Evolutionary conservation across 53 echinoderm and acorn worm genomes (phyloP).

Genomic region (Echinometra lucunter): DNA sequence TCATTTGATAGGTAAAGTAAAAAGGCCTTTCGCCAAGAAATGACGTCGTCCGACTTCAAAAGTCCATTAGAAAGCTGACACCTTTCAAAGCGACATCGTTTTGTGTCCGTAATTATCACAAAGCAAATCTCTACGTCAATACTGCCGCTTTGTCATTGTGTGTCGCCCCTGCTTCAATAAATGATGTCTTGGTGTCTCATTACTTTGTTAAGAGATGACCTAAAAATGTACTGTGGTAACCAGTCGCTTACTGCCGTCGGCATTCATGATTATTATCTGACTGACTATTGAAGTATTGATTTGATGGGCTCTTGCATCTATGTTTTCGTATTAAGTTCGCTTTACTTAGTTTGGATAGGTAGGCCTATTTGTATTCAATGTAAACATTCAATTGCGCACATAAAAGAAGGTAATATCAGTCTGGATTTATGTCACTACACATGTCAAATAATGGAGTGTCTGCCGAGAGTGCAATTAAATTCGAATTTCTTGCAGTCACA

Average conservation of each 20-base stretch:
- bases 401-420: not conserved
- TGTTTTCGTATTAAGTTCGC: not conserved
- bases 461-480: not conserved
- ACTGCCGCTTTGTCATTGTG: not conserved
- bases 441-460: not conserved
- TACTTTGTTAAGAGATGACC: not conserved
- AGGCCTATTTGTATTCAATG: not conserved
- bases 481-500: not conserved
- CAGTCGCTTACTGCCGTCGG: not conserved
- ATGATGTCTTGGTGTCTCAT: not conserved
- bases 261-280: not conserved
- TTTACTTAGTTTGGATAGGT: not conserved
- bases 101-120: not conserved
- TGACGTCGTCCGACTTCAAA: not conserved
- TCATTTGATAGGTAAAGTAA: conserved; percentile 27
- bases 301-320: not conserved
- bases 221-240: not conserved
- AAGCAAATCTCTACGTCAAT: not conserved
- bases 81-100: not conserved
- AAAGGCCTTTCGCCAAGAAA: not conserved
- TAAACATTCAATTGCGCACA: not conserved
- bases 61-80: not conserved
- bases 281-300: not conserved
- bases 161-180: not conserved
- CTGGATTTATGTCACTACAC: not conserved